Conservation (phyloP, 2,113 vertebrate species). For the Hiodon alosoides region DNA sequence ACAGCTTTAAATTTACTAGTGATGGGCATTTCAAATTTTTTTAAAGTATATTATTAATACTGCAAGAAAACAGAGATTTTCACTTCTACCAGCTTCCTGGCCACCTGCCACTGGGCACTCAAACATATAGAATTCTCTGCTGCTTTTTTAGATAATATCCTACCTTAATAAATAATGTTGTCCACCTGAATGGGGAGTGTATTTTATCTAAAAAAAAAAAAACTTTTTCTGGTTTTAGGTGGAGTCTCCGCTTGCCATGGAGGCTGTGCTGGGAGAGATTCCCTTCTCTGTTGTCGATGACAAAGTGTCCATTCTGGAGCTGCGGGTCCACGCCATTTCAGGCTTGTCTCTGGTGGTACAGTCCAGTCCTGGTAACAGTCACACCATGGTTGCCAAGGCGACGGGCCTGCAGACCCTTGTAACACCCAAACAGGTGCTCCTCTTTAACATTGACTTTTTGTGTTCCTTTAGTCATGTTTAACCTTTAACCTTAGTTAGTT, state of each 20-base stretch:
- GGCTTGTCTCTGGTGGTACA: conserved; percentile 81
- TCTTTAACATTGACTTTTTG: not conserved
- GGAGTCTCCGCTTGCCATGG: conserved; percentile 83
- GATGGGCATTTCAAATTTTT: not conserved
- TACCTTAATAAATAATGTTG: not conserved
- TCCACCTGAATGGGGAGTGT: not conserved
- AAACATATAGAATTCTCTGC: no score
- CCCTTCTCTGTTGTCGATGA: conserved; percentile 86
- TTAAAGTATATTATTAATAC: not conserved
- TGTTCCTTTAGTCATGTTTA: not conserved
- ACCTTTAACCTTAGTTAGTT: not conserved
- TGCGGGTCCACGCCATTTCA: conserved; percentile 83
- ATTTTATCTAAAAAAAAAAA: not conserved
- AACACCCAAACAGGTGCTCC: conserved; percentile 79
- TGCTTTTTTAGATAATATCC: no score
- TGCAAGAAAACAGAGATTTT: no score
- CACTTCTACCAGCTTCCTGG: no score
- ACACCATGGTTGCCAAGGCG: conserved; percentile 90
- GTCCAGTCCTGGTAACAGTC: conserved; percentile 90
- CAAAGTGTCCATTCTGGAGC: conserved; percentile 87
- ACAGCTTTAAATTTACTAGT: not conserved
- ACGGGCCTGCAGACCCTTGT: conserved; percentile 80
- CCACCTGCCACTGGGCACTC: no score
- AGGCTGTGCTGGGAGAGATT: conserved; percentile 79
- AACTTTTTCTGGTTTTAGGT: conserved; percentile 63